phyloP scores from a whole-genome alignment of 2,113 vertebrate genomes.

The Brachypteracias leptosomus region DNA sequence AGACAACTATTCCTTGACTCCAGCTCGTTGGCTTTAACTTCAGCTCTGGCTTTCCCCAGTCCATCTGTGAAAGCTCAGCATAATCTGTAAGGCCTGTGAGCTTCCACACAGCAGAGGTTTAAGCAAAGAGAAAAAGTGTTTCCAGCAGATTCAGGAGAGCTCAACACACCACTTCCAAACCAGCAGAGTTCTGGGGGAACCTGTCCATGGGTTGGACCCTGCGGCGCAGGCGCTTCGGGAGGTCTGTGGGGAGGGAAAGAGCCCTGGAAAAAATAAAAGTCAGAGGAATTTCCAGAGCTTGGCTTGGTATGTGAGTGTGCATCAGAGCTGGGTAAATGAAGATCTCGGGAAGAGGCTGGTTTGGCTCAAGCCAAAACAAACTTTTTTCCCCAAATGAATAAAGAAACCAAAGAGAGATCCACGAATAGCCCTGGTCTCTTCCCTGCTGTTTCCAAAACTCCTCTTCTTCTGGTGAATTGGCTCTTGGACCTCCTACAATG shows the following conservation, averaged over 20 bases:
- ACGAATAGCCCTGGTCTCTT: background rate
- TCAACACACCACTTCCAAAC: background rate
- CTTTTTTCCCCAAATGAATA: background rate
- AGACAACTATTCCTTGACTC: background rate
- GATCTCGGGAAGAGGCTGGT: background rate
- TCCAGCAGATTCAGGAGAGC: background rate
- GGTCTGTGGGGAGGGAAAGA: background rate
- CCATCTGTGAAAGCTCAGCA: background rate
- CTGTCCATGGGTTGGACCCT: background rate
- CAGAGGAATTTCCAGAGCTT: constrained; percentile 11
- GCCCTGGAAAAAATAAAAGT: background rate
- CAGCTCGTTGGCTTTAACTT: background rate
- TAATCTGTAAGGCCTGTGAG: background rate
- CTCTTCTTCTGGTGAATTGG: constrained; percentile 13
- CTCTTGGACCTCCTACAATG: constrained; percentile 42
- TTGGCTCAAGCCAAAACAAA: constrained; percentile 25
- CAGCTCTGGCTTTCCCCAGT: background rate
- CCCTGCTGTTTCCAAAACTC: constrained; percentile 21
- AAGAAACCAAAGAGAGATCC: constrained; percentile 21
- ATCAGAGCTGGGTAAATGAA: constrained; percentile 13
- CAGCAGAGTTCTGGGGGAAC: background rate
- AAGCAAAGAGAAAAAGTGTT: background rate
- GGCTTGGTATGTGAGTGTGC: background rate
- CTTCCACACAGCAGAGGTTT: background rate
- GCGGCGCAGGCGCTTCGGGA: background rate